Percentiles rank a stretch among this genome's conserved stretches.
These are phyloP conservation scores for Sphaeramia orbicularis DNA, from an alignment of 2,797 vertebrate genomes.

Conservation along the genomic window DNA sequence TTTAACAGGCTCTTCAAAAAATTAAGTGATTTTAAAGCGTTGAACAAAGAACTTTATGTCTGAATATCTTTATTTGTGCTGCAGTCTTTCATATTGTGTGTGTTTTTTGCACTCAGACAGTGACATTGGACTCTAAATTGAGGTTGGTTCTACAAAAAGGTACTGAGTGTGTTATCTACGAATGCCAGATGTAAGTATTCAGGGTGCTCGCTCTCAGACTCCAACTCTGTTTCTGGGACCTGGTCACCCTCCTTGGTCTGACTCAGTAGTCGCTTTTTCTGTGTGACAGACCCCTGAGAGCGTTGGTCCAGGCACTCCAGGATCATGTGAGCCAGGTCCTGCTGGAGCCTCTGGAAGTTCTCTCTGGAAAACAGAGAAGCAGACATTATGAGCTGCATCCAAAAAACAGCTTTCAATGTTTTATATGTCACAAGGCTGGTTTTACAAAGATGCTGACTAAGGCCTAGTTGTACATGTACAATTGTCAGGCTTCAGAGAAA, in stretches of 20 bases:
- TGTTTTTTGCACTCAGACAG: neutral
- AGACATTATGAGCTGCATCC: neutral
- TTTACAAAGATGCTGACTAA: too few species aligned
- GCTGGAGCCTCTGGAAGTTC: conserved; percentile 92
- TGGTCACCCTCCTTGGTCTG: conserved; percentile 75
- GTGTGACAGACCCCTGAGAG: conserved; percentile 64
- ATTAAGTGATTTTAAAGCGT: neutral
- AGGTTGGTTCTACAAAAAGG: conserved; percentile 83
- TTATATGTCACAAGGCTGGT: too few species aligned
- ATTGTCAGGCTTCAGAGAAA: too few species aligned
- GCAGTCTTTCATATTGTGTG: neutral
- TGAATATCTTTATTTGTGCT: neutral
- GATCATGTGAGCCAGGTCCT: conserved; percentile 93
- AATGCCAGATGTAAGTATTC: conserved; percentile 93
- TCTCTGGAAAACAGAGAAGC: conserved; percentile 82
- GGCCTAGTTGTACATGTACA: too few species aligned
- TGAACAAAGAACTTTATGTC: neutral
- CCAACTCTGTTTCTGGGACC: conserved; percentile 60
- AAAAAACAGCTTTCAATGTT: too few species aligned
- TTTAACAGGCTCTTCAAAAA: too few species aligned
- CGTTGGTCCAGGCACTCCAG: conserved; percentile 86
- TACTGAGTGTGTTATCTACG: conserved; percentile 85
- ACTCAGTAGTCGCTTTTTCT: conserved; percentile 67
- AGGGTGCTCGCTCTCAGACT: conserved; percentile 82
- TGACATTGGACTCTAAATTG: neutral